Evolutionary conservation across 2,888 invertebrate species (phyloP).

Genomic region (Euplexia lucipara): DNA sequence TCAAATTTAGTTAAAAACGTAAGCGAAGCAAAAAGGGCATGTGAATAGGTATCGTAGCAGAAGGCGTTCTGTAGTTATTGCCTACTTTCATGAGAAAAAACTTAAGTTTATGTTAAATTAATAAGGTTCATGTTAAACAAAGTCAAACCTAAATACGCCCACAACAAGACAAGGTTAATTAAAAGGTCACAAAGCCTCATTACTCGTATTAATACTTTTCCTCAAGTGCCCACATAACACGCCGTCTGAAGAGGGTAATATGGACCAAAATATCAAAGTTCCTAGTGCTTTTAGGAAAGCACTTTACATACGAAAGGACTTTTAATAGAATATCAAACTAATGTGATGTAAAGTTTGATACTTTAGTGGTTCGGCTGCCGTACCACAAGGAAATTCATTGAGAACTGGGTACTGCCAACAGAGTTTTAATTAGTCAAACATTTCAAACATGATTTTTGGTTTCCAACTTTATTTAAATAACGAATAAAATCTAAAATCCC

Average conservation of each 20-base stretch:
- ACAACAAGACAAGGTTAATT: background rate
- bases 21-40: too few relatives aligned
- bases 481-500: too few relatives aligned
- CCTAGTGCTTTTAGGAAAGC: constrained; percentile 23
- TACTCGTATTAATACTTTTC: constrained; percentile 5
- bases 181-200: constrained; percentile 9
- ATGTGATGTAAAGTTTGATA: constrained; percentile 37
- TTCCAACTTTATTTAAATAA: too few relatives aligned
- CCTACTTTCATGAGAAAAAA: too few relatives aligned
- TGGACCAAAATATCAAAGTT: constrained; percentile 14
- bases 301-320: constrained; percentile 15
- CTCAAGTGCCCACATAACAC: constrained; percentile 3
- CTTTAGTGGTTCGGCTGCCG: constrained; percentile 10
- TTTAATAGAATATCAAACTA: constrained; percentile 41
- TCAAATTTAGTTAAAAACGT: too few relatives aligned
- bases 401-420: background rate
- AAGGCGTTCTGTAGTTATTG: too few relatives aligned
- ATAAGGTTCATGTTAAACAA: too few relatives aligned
- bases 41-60: too few relatives aligned
- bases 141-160: background rate
- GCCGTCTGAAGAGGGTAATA: constrained; percentile 13
- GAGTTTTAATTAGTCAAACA: constrained; percentile 10
- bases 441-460: constrained; percentile 5
- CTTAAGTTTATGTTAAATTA: too few relatives aligned
- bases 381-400: constrained; percentile 26